Base-by-base conservation (phyloP, 2,797 vertebrate genomes). In the Scolopax bukidnonensis region DNA sequence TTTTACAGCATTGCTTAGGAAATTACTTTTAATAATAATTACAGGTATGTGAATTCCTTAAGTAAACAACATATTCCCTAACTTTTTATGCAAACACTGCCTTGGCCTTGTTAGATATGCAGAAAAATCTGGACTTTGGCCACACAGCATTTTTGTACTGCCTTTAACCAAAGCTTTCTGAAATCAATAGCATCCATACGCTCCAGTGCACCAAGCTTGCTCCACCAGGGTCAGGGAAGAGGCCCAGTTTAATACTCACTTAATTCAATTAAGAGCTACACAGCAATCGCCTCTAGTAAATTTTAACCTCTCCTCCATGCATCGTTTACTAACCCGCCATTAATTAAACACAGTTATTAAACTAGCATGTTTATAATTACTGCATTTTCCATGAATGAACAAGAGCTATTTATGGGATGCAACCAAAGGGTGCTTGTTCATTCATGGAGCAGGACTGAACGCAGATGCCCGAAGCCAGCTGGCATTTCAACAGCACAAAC, bases 191-290 rank as follows among this genome's bases (percentile, higher is more conserved):
- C 67, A 70, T 76, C 80, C 89, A 24, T 79, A 88, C 0, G 5
- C 73, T 86, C 38, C 84, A 88, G 40, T 40, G 40, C 75, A 87
- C 59, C 2, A 5, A 73, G 73, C 60, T 54, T 33, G 25, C 50
- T 88, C 77, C 82, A 88, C 51, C 2, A 4, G 69, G 74, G 94
- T 94, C 70, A 56, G 57, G 28, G 73, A 95, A 88, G 69, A 88
- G n/a, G 47, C 28, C 41, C 74, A n/a, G 67, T 59, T 73, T 95
- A 93, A 93, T 51, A 79, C 2, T 11, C 47, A 41, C 36, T 92
- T 94, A 96, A 96, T 95, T 95, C 74, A 95, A 91, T 96, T 94
- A 97, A 90, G 56, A 94, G 51, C 74, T 82, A 73, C 82, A 82
- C 16, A 54, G 80, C 20, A 36, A 88, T 65, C 63, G 77, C 81